Evolutionary conservation across 1,140 invertebrate species (phyloP).

Genomic region (Drosophila mayri): DNA sequence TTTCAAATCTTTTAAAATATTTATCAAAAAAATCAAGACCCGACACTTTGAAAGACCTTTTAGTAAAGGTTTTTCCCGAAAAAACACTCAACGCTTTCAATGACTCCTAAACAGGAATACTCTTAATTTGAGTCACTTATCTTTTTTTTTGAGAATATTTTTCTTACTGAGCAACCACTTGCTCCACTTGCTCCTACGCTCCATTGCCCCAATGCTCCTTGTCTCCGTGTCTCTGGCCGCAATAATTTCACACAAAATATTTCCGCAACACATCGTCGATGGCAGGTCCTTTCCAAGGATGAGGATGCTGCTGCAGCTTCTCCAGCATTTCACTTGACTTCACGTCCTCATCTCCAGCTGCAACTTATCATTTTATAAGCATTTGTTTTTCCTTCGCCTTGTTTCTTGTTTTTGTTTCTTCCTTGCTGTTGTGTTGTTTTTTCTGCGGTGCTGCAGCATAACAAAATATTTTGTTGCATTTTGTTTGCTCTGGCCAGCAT

Average conservation of each 20-base stretch:
- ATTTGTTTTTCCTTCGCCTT: constrained; percentile 56
- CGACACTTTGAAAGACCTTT: neutral
- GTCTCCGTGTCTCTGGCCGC: constrained; percentile 36
- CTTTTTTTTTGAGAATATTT: constrained; percentile 15
- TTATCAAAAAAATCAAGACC: neutral
- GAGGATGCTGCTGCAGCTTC: constrained; percentile 22
- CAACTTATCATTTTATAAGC: constrained; percentile 81
- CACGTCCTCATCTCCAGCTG: constrained; percentile 53
- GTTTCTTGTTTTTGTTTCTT: constrained; percentile 23
- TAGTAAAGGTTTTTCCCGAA: neutral
- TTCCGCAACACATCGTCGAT: constrained; percentile 71
- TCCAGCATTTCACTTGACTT: constrained; percentile 77
- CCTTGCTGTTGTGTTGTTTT: constrained; percentile 43
- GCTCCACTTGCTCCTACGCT: neutral
- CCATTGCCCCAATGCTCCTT: neutral
- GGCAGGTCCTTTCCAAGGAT: constrained; percentile 52
- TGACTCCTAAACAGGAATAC: constrained; percentile 3
- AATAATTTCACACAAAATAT: constrained; percentile 79
- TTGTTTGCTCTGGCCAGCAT: constrained; percentile 44
- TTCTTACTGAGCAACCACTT: constrained; percentile 1
- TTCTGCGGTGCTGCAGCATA: constrained; percentile 46
- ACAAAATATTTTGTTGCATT: constrained; percentile 80
- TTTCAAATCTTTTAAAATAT: too few relatives aligned
- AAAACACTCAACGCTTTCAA: neutral
- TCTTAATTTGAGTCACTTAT: constrained; percentile 14